Percentiles rank a stretch among this genome's conserved stretches.
Conservation (phyloP, 2,113 vertebrate genomes). For the Lampris incognitus region DNA sequence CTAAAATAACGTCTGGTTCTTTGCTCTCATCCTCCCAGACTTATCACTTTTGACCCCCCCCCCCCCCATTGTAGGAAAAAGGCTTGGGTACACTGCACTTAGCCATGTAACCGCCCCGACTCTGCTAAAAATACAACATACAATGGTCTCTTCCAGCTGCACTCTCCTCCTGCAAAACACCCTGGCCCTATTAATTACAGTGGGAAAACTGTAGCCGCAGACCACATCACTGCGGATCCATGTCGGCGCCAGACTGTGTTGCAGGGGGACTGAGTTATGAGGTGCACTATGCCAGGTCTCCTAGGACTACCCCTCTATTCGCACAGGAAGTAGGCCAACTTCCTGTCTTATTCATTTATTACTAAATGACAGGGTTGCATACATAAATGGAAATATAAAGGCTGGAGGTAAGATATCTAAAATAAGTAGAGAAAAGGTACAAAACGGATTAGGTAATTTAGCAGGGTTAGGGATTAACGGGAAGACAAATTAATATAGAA, state of each 20-base stretch:
- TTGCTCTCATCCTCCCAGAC: neutral
- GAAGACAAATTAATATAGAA: neutral
- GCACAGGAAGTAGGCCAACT: conserved; percentile 74
- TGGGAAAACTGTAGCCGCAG: conserved; percentile 56
- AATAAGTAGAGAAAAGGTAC: neutral
- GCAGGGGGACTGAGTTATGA: conserved; percentile 78
- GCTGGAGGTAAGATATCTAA: conserved; percentile 15
- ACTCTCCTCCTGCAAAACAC: conserved; percentile 10
- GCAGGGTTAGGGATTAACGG: neutral
- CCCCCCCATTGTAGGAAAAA: neutral
- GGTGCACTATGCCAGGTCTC: conserved; percentile 60
- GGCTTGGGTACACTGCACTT: conserved; percentile 22
- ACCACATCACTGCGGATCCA: conserved; percentile 69
- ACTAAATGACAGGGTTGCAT: conserved; percentile 34
- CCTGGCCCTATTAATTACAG: conserved; percentile 50
- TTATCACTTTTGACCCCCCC: neutral
- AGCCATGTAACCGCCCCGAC: conserved; percentile 21
- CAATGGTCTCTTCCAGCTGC: conserved; percentile 19
- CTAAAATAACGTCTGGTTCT: neutral
- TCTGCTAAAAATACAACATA: conserved; percentile 26
- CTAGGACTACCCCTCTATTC: conserved; percentile 58
- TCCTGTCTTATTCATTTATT: conserved; percentile 55
- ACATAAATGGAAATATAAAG: conserved; percentile 39
- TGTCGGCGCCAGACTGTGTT: conserved; percentile 52
- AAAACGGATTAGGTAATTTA: neutral